Conservation (phyloP, 92 coral and sea anemone species). For the Desmophyllum pertusum region DNA sequence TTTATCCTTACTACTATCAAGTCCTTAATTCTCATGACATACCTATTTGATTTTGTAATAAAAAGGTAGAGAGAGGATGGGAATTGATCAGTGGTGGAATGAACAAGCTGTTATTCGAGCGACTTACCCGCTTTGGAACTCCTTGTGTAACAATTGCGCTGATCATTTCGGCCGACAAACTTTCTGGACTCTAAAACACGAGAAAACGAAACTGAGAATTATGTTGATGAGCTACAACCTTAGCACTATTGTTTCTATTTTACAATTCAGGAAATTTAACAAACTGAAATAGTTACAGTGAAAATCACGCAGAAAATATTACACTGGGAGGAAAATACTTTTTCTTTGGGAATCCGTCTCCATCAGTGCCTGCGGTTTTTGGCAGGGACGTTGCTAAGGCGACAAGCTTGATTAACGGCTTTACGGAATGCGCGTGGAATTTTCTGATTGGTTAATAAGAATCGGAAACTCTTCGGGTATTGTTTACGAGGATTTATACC, state of each 20-base stretch:
- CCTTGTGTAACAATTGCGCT: slow-evolving; percentile 79
- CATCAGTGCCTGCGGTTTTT: background rate
- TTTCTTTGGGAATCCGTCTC: background rate
- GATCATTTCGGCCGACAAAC: slow-evolving; percentile 85
- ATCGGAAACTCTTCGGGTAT: background rate
- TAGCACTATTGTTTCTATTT: no score
- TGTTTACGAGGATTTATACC: background rate
- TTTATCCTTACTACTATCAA: no score
- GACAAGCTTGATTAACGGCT: background rate
- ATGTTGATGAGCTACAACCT: background rate
- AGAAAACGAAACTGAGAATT: background rate
- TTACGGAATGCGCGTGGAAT: background rate
- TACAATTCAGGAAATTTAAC: no score
- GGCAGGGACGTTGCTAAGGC: background rate
- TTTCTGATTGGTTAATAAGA: background rate
- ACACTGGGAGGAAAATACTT: background rate
- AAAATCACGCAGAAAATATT: no score
- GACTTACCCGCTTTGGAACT: slow-evolving; percentile 82
- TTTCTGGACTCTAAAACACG: slow-evolving; percentile 61
- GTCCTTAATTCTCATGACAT: no score
- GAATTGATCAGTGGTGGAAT: background rate
- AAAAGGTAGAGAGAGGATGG: background rate
- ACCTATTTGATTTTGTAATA: no score
- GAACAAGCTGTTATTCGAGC: background rate
- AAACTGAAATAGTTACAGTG: no score